Base-by-base conservation (phyloP, 2,797 vertebrate species). In the Synaphobranchus kaupii region DNA sequence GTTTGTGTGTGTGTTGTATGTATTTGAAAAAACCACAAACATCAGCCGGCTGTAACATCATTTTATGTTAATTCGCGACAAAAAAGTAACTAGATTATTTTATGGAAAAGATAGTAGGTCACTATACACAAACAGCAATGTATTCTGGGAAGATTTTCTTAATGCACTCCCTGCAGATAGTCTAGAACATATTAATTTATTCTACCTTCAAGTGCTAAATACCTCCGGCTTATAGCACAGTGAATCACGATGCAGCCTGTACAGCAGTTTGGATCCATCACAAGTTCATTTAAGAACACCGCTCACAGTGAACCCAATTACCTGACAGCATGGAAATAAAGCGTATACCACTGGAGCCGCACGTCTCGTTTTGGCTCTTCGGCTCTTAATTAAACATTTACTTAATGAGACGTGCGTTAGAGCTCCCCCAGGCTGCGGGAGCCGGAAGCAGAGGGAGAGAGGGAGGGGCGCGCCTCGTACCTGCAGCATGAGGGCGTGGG, bases 401-500 rank as follows among this genome's bases (percentile, higher is more conserved):
- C 78, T 50, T 83, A 54, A 83, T 12, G 48, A 83, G 63, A 52
- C 47, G 9, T 6, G 25, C 47, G 31, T 63, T 80, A 25, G 76
- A 8, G 78, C 78, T 48, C 25, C 47, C 44, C 34, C 47, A 50
- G 44, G 78, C 47, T n/a, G 85, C 84, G 84, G 85, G 20, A 89
- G 25, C 20, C 3, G 60, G 31, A 66, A 91, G 86, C 86, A 89
- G 86, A 7, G 17, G 52, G n/a, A 87, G 88, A 12, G 73, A 52
- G 50, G 66, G 20, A 50, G 50, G 31, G 31, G 68, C 4, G 63
- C 8, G 25, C n/a, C 1, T 52, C 78, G 4, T 96, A 99, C 99
- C 99, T 99, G 99, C 90, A 99, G 97, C 99, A 99, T 99, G 92
- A 99, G 98, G 4, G 99, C 98, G 34, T 99, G 99, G 0, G 99